A percentile compares a stretch with the other conserved stretches of the same genome.
Evolutionary conservation across 1,140 invertebrate genomes (phyloP).

Genomic region (Drosophila sechellia): DNA sequence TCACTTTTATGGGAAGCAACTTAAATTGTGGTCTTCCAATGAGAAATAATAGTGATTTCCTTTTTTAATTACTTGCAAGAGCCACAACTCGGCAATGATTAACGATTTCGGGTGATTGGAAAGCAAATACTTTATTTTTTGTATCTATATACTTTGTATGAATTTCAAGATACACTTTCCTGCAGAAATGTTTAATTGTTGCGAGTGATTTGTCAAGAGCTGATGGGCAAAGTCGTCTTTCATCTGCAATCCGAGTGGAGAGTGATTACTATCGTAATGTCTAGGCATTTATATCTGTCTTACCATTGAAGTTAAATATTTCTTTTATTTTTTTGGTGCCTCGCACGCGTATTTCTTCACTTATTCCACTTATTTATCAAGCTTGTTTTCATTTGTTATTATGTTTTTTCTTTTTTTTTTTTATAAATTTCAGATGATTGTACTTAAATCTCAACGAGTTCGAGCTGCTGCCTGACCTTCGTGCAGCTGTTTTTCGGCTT

Average conservation of each 20-base stretch:
- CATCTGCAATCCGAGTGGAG: background rate
- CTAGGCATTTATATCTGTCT: slow-evolving; percentile 30
- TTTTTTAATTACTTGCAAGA: slow-evolving; percentile 5
- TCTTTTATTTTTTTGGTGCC: background rate
- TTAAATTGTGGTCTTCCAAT: no score
- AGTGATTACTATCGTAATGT: slow-evolving; percentile 29
- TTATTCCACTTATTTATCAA: slow-evolving; percentile 60
- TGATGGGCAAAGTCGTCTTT: slow-evolving; percentile 12
- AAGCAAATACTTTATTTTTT: slow-evolving; percentile 6
- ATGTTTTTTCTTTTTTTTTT: background rate
- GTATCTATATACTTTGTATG: slow-evolving; percentile 1
- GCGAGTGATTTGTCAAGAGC: slow-evolving; percentile 31
- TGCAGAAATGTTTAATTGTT: slow-evolving; percentile 22
- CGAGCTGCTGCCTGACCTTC: slow-evolving; percentile 32
- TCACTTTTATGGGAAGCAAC: background rate
- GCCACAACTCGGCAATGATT: no score
- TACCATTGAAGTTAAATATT: background rate
- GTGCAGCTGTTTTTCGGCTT: slow-evolving; percentile 17
- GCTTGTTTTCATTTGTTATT: slow-evolving; percentile 32
- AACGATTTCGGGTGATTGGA: background rate
- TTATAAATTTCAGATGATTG: slow-evolving; percentile 18
- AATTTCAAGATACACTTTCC: background rate
- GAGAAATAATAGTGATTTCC: no score
- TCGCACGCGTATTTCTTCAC: slow-evolving; percentile 9
- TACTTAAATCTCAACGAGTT: slow-evolving; percentile 34